Evolutionary conservation across 2,797 vertebrate species (phyloP).

Genomic region (Propithecus deckenii): DNA sequence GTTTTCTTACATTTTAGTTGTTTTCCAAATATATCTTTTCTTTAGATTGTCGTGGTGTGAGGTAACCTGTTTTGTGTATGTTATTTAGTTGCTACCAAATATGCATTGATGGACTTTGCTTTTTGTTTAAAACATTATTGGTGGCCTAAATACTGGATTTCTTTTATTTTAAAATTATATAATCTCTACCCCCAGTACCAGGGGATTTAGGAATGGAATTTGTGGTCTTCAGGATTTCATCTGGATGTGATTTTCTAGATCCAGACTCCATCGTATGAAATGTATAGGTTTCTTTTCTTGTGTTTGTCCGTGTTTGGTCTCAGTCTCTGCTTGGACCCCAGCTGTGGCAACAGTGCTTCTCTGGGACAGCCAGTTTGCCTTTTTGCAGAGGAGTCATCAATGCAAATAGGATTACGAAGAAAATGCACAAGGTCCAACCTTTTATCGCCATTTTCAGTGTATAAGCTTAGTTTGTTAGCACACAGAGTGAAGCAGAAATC

Average conservation of each 20-base stretch:
- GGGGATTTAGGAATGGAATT: background rate
- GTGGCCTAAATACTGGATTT: slow-evolving; percentile 68
- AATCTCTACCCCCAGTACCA: background rate
- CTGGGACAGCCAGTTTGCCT: background rate
- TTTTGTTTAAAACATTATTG: slow-evolving; percentile 73
- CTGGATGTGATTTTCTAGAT: background rate
- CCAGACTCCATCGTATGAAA: background rate
- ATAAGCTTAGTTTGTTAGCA: slow-evolving; percentile 30
- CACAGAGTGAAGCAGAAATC: background rate
- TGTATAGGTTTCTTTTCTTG: background rate
- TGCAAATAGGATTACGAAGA: slow-evolving; percentile 59
- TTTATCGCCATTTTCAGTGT: background rate
- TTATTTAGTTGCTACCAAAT: slow-evolving; percentile 72
- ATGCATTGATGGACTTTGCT: slow-evolving; percentile 74
- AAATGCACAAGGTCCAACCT: background rate
- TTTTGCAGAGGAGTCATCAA: slow-evolving; percentile 29
- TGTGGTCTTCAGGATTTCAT: background rate
- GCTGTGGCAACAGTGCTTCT: background rate
- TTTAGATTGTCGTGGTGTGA: slow-evolving; percentile 58
- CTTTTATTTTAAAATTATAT: slow-evolving; percentile 54
- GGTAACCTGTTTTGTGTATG: slow-evolving; percentile 69
- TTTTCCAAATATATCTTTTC: slow-evolving; percentile 12
- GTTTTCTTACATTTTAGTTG: background rate
- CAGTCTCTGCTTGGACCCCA: background rate
- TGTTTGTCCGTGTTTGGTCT: background rate